Evolutionary conservation across 2,797 vertebrate species (phyloP), one percentile per base, ranked within the genome.

Genomic region (Enteromius anoplus): DNA sequence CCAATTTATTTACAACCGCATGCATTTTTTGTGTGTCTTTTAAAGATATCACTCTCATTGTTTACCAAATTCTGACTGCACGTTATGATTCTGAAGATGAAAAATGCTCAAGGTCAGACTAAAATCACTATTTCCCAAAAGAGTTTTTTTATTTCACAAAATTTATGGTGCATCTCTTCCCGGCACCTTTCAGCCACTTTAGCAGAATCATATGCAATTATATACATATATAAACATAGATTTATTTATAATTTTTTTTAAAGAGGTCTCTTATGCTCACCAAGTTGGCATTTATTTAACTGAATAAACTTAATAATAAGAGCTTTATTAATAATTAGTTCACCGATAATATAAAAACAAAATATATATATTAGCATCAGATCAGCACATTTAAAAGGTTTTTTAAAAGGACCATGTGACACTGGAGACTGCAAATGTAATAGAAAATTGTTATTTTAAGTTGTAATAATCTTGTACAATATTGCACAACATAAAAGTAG

Each of bases 1-100:
- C 53, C 75, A 80, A 77, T 85, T 86, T 68, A 83, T 68, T 87
- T 89, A 83, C 76, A 86, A 64, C 66, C 69, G 42, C 65, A 66
- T 45, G 73, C 49, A 53, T n/a, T 78, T 79, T 53, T 51, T 73
- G 32, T 75, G 17, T 75, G 40, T 70, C 45, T 51, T 84, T 80
- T 19, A 58, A 84, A 75, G 7, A 82, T 72, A 64, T 73, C 2
- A 2, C 11, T 72, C 11, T 73, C 62, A 82, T 83, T 85, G 66
- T 75, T 71, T 83, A 69, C 68, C 53, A 60, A 29, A 34, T 84
- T 72, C 40, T 69, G 55, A 66, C 23, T 40, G 80, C 62, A 42
- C 6, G 1, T 55, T 73, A 58, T 55, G 80, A 78, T 78, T 66
- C 60, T 65, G 10, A 65, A 75, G 71, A 49, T 34, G 26, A 32